Base-by-base conservation (phyloP, 2,888 invertebrate species). In the Amblyteles armatorius region DNA sequence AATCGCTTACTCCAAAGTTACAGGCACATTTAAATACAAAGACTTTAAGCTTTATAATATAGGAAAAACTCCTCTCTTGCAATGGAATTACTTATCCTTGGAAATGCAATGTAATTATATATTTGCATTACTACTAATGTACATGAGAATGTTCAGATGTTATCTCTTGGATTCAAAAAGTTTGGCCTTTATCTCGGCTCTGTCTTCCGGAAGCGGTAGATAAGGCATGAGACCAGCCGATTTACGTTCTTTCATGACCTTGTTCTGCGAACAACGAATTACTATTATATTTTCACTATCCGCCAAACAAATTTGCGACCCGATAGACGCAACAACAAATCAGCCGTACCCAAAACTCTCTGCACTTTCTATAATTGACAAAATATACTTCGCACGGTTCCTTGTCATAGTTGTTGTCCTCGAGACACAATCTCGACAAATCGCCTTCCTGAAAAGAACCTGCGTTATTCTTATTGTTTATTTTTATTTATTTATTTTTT, bases 351-450 rank as follows among this genome's bases (percentile, higher is more conserved):
- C 98, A 98, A 94, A 98, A 98, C 85, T 95, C 95, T 93, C 96
- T 97, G 93, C 98, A 98, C 3, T 95, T 95, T 85, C 96, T 97
- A 91, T 97, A 98, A 93, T 98, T 98, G 52, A 95, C 95, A 91
- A 97, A 97, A 92, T 96, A 95, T 0, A 93, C 81, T 89, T 94
- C 93, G 91, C 98, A 98, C 90, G 95, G 95, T 0, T 95, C 95
- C 74, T 95, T 95, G 87, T 97, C 95, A 90, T 95, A 97, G 88
- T 95, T 95, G 91, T 96, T 96, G 74, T 96, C 95, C 89, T 95
- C 95, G 26, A 97, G 94, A 90, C 98, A 98, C 92, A 96, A 95
- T 82, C 95, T 96, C 0, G 97, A 96, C 89, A 96, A 93, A 74
- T 96, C 94, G 91, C 97, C 96, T 93, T 98, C 98, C 97, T 97